Conservation (phyloP, 2,888 invertebrate species). For the Chalcis sispes region DNA sequence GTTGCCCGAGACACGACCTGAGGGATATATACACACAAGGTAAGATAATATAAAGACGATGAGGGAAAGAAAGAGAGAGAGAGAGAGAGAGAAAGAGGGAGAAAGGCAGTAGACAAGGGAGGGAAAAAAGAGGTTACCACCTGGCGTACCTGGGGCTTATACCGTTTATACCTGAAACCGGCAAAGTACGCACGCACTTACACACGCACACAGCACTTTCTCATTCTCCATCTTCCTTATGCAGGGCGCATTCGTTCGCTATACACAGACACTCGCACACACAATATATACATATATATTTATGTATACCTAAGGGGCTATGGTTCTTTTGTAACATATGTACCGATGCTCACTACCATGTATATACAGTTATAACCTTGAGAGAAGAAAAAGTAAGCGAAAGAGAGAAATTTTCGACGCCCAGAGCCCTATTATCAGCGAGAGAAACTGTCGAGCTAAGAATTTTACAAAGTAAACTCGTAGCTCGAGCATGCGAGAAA, state of each 20-base stretch:
- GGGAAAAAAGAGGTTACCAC: constrained; percentile 72
- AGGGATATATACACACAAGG: constrained; percentile 9
- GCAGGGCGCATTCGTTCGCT: constrained; percentile 1
- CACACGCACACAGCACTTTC: constrained; percentile 4
- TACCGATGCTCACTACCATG: not conserved
- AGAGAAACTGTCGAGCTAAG: constrained; percentile 7
- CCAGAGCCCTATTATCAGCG: constrained; percentile 31
- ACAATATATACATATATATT: too few species aligned
- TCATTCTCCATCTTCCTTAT: constrained; percentile 2
- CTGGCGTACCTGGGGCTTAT: constrained; percentile 73
- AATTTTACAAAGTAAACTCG: constrained; percentile 51
- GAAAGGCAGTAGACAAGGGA: constrained; percentile 50
- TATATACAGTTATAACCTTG: too few species aligned
- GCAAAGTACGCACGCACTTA: constrained; percentile 63
- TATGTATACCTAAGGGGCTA: constrained; percentile 62
- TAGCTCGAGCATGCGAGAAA: constrained; percentile 62
- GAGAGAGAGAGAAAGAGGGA: not conserved
- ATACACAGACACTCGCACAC: too few species aligned
- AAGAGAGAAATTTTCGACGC: constrained; percentile 57
- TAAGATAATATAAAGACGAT: not conserved
- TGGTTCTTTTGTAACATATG: constrained; percentile 58
- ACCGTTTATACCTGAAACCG: constrained; percentile 60
- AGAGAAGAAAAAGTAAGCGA: not conserved
- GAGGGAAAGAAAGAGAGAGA: not conserved
- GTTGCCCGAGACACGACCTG: constrained; percentile 65